A percentile compares a stretch with the other conserved stretches of the same genome.
These are phyloP conservation scores for Magallana nippona DNA, from an alignment of 2,888 invertebrate species.

Conservation along the genomic window DNA sequence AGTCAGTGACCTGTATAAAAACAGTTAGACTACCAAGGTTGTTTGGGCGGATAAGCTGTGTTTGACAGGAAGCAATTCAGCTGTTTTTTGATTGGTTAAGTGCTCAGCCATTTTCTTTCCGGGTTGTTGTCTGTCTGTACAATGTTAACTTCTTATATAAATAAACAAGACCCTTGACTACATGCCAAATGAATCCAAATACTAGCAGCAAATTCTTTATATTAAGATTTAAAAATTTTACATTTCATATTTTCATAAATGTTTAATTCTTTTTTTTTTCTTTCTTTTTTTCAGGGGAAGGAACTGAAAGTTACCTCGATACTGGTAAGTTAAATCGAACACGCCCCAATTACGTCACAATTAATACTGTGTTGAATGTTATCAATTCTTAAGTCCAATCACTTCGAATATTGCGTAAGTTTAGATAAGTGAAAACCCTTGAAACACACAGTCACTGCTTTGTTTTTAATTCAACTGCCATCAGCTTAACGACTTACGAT, in stretches of 20 bases:
- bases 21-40: neutral
- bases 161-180: too few species aligned
- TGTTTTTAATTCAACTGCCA: too few species aligned
- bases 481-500: too few species aligned
- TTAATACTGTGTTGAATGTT: neutral
- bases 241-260: neutral
- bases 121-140: neutral
- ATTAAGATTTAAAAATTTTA: neutral
- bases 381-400: too few species aligned
- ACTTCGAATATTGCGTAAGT: too few species aligned
- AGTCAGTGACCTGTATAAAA: neutral
- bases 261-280: neutral
- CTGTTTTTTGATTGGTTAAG: too few species aligned
- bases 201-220: neutral
- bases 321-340: slow-evolving; percentile 15
- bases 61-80: neutral
- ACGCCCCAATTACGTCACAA: neutral
- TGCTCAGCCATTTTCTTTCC: neutral
- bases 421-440: too few species aligned
- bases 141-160: neutral
- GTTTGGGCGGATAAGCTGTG: neutral
- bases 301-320: slow-evolving; percentile 18
- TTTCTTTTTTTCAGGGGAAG: slow-evolving; percentile 20
- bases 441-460: too few species aligned
- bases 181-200: neutral